Conservation (phyloP, 2,888 invertebrate species). For the Agonopterix alstromeriana region DNA sequence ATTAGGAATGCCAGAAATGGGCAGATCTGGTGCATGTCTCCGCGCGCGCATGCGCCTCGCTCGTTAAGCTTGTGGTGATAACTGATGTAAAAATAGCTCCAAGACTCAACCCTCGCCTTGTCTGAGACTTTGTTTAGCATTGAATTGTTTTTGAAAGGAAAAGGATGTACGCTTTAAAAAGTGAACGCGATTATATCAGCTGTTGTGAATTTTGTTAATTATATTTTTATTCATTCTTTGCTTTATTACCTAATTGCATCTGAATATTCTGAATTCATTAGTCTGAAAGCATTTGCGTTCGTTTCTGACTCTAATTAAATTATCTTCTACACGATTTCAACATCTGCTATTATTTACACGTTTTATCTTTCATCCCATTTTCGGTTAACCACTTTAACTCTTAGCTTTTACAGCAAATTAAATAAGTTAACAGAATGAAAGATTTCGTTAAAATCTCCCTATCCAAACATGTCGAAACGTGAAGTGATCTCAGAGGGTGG, state of each 20-base stretch:
- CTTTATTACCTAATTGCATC: background rate
- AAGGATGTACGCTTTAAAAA: constrained; percentile 3
- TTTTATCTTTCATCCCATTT: too few species aligned
- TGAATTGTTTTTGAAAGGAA: background rate
- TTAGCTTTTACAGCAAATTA: too few species aligned
- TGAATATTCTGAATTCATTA: too few species aligned
- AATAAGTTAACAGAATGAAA: too few species aligned
- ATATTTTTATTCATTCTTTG: background rate
- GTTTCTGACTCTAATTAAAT: too few species aligned
- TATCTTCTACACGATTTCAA: too few species aligned
- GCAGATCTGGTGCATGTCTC: constrained; percentile 43
- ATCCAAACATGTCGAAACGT: constrained; percentile 4
- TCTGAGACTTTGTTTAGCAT: constrained; percentile 4
- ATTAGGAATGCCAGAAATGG: constrained; percentile 35
- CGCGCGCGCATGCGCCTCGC: constrained; percentile 13
- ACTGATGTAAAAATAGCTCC: constrained; percentile 28
- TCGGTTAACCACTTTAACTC: too few species aligned
- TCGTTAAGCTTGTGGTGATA: constrained; percentile 26
- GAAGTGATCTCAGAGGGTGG: constrained; percentile 8
- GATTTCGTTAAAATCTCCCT: background rate
- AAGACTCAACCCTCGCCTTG: constrained; percentile 2
- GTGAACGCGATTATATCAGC: constrained; percentile 3
- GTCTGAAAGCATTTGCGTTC: too few species aligned
- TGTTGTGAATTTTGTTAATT: constrained; percentile 1
- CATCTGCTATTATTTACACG: too few species aligned